Conservation (phyloP, 2,113 vertebrate genomes). For the Phasianus colchicus region DNA sequence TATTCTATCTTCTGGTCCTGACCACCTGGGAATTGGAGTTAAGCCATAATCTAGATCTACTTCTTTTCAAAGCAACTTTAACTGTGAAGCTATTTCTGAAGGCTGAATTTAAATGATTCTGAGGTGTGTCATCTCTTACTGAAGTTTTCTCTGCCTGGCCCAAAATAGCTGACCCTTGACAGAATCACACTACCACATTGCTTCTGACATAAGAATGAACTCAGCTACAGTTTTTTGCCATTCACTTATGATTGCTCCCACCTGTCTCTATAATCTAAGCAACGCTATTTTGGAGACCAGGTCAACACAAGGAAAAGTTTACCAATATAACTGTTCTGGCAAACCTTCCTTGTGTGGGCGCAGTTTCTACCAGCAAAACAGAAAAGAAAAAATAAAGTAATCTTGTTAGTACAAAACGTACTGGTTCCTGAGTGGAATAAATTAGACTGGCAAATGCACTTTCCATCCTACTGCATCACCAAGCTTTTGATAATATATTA, state of each 20-base stretch:
- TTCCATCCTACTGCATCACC: neutral
- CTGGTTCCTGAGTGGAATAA: neutral
- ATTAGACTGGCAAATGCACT: neutral
- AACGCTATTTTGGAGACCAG: slow-evolving; percentile 51
- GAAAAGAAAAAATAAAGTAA: neutral
- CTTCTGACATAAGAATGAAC: slow-evolving; percentile 51
- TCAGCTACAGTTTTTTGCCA: slow-evolving; percentile 36
- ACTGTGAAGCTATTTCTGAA: neutral
- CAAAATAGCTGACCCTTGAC: slow-evolving; percentile 53
- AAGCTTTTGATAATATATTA: neutral
- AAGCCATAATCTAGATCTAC: neutral
- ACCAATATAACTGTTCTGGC: slow-evolving; percentile 6
- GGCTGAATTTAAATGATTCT: neutral
- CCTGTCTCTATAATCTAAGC: slow-evolving; percentile 52
- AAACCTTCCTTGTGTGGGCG: slow-evolving; percentile 22
- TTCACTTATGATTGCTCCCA: slow-evolving; percentile 26
- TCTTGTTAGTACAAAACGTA: neutral
- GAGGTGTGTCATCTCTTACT: neutral
- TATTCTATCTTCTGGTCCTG: neutral
- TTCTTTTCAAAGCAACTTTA: slow-evolving; percentile 7
- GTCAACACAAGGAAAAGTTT: slow-evolving; percentile 50
- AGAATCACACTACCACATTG: neutral
- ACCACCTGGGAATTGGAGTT: neutral
- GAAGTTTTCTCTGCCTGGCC: neutral
- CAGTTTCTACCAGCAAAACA: neutral